Base-by-base conservation (phyloP, 2,113 vertebrate genomes). In the Columba janthina region DNA sequence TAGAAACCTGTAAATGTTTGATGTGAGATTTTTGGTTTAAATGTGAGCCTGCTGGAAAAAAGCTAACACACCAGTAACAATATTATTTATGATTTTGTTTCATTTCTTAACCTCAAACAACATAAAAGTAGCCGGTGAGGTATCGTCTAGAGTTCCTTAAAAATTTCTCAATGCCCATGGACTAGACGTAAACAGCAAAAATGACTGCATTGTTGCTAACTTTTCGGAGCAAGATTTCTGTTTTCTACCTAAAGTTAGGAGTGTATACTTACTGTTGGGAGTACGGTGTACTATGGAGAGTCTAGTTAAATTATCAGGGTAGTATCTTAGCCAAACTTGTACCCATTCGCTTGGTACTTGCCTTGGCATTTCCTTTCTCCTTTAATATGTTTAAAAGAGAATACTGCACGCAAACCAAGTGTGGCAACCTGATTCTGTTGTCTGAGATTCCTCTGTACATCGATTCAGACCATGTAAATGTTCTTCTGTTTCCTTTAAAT, bases 101-200 rank as follows among this genome's bases (percentile, higher is more conserved):
- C 7, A 19, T 93, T 97, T 95, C 75, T 96, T 96, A 97, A 96
- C 94, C 97, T 97, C 85, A 88, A 97, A 97, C 95, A 97, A 95
- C 85, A 60, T 89, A 87, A 96, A 66, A 95, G 94, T 89, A 97
- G 93, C 93, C 48, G 12, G 74, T 85, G 94, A 97, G 94, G 97
- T 98, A 97, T 97, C 66, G 51, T 89, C 96, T 96, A 95, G 65
- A 96, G 88, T 87, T 96, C 86, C 91, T 96, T 70, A 95, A 82
- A 92, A 90, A 89, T 70, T 81, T 94, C 85, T 97, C 97, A 98
- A 98, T 98, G 97, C 98, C 98, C 97, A 85, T 12, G 69, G 91
- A 98, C 85, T 96, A 95, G 89, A 97, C 97, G 96, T 98, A 98
- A 98, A 98, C 97, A 97, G 97, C 96, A 94, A 86, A 92, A 73